Evolutionary conservation across 2,113 vertebrate species (phyloP).

Genomic region (Sylvicapra grimmia): DNA sequence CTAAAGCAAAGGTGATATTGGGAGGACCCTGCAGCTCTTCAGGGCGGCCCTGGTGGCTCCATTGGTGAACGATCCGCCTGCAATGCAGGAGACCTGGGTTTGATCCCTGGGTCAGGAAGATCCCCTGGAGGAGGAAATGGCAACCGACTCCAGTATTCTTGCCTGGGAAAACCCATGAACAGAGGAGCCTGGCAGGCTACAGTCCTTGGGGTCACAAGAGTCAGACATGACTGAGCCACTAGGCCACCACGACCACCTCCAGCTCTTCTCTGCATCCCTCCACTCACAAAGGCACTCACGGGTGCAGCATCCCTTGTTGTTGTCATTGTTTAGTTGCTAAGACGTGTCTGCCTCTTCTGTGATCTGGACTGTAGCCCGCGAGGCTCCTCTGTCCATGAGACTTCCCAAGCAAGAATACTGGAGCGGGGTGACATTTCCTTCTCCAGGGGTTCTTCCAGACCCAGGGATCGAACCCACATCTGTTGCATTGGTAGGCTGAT

Average conservation of each 20-base stretch:
- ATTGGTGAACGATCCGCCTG: not conserved
- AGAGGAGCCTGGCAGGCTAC: not conserved
- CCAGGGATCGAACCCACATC: not conserved
- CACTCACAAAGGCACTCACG: not conserved
- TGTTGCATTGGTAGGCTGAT: not conserved
- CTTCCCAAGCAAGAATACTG: not conserved
- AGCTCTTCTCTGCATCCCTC: rapidly evolving
- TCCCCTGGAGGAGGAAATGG: not conserved
- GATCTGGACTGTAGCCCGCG: not conserved
- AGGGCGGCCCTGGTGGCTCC: not conserved
- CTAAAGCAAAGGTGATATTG: not conserved
- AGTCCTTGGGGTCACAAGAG: not conserved
- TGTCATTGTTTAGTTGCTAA: not conserved
- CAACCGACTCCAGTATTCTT: not conserved
- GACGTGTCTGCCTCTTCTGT: not conserved
- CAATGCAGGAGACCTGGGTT: not conserved
- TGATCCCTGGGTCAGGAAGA: not conserved
- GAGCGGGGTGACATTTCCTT: not conserved
- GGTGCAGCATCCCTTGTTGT: not conserved
- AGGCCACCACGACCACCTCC: not conserved
- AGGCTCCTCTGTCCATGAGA: not conserved
- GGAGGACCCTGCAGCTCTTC: rapidly evolving
- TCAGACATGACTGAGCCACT: not conserved
- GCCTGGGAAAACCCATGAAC: not conserved
- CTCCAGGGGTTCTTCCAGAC: not conserved